Percentiles rank a stretch among this genome's conserved stretches.
Conservation (phyloP, 2,113 vertebrate genomes). For the Spea multiplicata region DNA sequence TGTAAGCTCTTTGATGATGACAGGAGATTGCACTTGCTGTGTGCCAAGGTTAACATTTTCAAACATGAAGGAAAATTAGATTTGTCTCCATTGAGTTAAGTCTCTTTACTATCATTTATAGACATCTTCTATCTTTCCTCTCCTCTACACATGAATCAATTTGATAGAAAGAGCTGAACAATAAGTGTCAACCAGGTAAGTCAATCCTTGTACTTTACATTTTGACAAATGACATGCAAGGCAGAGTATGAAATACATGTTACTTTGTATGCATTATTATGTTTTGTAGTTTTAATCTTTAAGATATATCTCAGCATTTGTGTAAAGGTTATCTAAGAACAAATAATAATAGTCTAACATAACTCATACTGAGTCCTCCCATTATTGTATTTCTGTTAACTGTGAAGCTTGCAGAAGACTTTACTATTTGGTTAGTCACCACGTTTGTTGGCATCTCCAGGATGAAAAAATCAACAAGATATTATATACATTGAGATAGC, state of each 20-base stretch:
- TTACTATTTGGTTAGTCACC: no score
- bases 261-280: slow-evolving; percentile 31
- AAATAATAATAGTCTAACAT: not conserved
- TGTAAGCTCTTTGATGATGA: slow-evolving; percentile 37
- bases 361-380: no score
- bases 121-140: slow-evolving; percentile 44
- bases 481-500: no score
- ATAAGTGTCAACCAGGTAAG: slow-evolving; percentile 14
- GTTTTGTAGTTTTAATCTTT: slow-evolving; percentile 22
- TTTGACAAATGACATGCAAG: not conserved
- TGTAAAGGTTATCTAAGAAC: slow-evolving; percentile 24
- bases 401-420: no score
- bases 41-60: slow-evolving; percentile 21
- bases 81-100: slow-evolving; percentile 28
- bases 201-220: not conserved
- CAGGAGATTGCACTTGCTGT: slow-evolving; percentile 17
- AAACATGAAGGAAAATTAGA: slow-evolving; percentile 46
- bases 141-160: slow-evolving; percentile 14
- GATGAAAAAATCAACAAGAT: no score
- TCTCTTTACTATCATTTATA: slow-evolving; percentile 44
- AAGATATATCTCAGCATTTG: slow-evolving; percentile 26
- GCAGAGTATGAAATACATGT: slow-evolving; percentile 27
- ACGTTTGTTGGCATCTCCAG: no score
- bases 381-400: no score
- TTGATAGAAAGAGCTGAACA: slow-evolving; percentile 9